phyloP scores from a whole-genome alignment of 2,797 vertebrate genomes.

The Sitta carolinensis region DNA sequence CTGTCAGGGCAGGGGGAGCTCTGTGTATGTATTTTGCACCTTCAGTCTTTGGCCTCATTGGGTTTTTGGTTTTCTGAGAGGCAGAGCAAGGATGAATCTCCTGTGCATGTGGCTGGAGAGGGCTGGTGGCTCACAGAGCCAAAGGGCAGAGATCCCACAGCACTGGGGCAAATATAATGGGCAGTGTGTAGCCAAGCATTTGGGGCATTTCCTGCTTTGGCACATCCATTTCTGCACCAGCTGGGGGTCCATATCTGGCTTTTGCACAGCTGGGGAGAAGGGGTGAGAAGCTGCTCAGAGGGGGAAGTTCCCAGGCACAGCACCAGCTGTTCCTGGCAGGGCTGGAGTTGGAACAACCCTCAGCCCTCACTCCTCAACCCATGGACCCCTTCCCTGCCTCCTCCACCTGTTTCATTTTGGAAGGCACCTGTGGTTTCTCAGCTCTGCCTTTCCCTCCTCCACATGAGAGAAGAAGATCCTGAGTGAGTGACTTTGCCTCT shows the following conservation, averaged over 20 bases:
- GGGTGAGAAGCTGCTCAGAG: neutral
- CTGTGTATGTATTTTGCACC: neutral
- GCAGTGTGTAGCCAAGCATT: neutral
- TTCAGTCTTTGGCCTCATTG: neutral
- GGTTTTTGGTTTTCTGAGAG: neutral
- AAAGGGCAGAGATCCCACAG: neutral
- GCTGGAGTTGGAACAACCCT: neutral
- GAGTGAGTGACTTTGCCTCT: neutral
- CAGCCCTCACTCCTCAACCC: neutral
- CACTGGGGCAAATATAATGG: neutral
- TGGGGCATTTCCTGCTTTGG: slow-evolving; percentile 31
- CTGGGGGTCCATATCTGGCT: neutral
- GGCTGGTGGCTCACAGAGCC: neutral
- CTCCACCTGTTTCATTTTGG: neutral
- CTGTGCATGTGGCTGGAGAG: neutral
- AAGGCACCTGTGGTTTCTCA: neutral
- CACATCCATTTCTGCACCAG: neutral
- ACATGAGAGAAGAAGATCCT: neutral
- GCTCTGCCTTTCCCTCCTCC: neutral
- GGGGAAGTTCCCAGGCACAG: slow-evolving; percentile 1
- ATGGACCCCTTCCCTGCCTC: neutral
- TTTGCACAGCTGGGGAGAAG: neutral
- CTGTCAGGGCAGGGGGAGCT: neutral
- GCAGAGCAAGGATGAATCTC: neutral
- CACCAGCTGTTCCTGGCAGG: slow-evolving; percentile 19